Conservation (phyloP, 2,113 vertebrate species). For the Callocephalon fimbriatum region DNA sequence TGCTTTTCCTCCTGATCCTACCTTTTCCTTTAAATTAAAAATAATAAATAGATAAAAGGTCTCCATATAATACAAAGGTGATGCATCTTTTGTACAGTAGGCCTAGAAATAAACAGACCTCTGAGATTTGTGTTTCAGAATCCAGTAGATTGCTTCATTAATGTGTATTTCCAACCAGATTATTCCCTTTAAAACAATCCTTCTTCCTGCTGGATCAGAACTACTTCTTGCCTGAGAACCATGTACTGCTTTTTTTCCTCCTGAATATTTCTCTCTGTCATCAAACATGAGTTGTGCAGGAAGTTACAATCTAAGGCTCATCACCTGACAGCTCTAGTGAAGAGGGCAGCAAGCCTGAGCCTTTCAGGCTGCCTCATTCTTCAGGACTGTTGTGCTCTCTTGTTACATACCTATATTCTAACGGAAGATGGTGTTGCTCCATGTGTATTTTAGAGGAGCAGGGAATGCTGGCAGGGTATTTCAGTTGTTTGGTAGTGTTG, state of each 20-base stretch:
- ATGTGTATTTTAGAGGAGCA: not conserved
- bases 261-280: not conserved
- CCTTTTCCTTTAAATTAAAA: not conserved
- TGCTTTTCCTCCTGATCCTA: not conserved
- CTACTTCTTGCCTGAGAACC: not conserved
- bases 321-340: not conserved
- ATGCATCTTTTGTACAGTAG: not conserved
- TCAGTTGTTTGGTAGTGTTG: not conserved
- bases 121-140: not conserved
- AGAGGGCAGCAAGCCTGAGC: not conserved
- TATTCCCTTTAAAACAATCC: not conserved
- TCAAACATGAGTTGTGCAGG: fast-evolving
- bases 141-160: not conserved
- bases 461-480: not conserved
- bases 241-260: fast-evolving
- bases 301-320: not conserved
- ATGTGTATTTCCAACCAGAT: not conserved
- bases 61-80: not conserved
- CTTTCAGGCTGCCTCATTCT: not conserved
- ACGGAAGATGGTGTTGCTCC: not conserved
- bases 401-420: not conserved
- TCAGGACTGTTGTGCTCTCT: not conserved
- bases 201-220: not conserved
- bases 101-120: not conserved
- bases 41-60: not conserved